These are phyloP conservation scores for Mustelus asterias DNA, from an alignment of 2,113 vertebrate species.

Conservation along the genomic window DNA sequence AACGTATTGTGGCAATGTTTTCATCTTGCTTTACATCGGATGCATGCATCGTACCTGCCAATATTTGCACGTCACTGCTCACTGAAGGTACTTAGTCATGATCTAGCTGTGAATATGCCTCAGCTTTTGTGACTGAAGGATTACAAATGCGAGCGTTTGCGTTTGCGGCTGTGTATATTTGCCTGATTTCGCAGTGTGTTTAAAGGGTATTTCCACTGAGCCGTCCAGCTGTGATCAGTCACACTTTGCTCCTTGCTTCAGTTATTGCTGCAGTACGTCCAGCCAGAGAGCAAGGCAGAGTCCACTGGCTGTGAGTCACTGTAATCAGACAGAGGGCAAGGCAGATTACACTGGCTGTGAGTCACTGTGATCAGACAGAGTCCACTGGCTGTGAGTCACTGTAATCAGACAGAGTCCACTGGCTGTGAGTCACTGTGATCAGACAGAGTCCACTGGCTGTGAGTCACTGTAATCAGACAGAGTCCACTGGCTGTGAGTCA, in stretches of 20 bases:
- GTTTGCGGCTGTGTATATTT: neutral
- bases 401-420: constrained; percentile 45
- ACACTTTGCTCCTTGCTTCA: neutral
- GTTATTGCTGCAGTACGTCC: neutral
- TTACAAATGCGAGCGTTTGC: neutral
- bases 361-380: constrained; percentile 48
- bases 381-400: constrained; percentile 39
- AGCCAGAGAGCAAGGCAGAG: neutral
- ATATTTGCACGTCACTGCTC: neutral
- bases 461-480: constrained; percentile 49
- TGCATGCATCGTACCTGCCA: neutral
- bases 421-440: constrained; percentile 44
- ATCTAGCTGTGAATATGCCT: neutral
- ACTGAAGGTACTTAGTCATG: neutral
- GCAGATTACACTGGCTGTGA: neutral
- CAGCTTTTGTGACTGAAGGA: neutral
- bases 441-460: constrained; percentile 41
- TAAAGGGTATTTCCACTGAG: neutral
- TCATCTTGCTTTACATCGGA: neutral
- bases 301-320: constrained; percentile 41
- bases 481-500: constrained; percentile 55
- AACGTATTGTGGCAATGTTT: neutral
- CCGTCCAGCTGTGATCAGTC: neutral
- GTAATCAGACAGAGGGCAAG: constrained; percentile 45
- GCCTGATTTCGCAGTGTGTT: neutral